Percentiles rank a stretch among this genome's conserved stretches.
phyloP scores from a whole-genome alignment of 2,797 vertebrate species.

The Malurus splendens region DNA sequence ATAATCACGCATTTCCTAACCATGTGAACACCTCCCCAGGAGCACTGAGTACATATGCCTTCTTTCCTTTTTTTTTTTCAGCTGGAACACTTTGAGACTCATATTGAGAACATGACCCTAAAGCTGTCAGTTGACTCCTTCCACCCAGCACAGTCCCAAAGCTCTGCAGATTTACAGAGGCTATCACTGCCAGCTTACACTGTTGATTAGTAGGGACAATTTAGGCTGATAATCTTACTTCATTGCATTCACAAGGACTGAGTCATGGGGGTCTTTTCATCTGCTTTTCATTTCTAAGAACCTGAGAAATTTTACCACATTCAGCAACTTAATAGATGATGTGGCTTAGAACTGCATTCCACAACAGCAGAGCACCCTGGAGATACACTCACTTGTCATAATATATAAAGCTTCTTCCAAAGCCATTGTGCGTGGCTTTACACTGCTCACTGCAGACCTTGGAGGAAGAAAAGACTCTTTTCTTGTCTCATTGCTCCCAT shows the following conservation, averaged over 20 bases:
- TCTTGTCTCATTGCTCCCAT: conserved; percentile 61
- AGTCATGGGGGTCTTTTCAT: neutral
- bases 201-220: conserved; percentile 18
- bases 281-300: conserved; percentile 19
- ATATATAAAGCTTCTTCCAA: conserved; percentile 47
- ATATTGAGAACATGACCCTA: neutral
- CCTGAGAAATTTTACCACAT: conserved; percentile 19
- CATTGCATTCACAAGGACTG: neutral
- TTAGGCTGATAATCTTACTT: neutral
- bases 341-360: conserved; percentile 21
- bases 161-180: neutral
- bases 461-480: conserved; percentile 51
- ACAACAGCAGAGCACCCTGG: conserved; percentile 46
- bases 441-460: conserved; percentile 26
- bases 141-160: neutral
- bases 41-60: neutral
- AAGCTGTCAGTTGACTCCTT: neutral
- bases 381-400: conserved; percentile 52
- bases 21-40: neutral
- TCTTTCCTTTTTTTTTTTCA: neutral
- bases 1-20: neutral
- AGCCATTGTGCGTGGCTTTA: conserved; percentile 18
- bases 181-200: neutral
- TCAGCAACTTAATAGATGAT: conserved; percentile 37
- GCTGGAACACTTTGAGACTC: neutral